Evolutionary conservation across 2,888 invertebrate genomes (phyloP).

Genomic region (Atethmia centrago): DNA sequence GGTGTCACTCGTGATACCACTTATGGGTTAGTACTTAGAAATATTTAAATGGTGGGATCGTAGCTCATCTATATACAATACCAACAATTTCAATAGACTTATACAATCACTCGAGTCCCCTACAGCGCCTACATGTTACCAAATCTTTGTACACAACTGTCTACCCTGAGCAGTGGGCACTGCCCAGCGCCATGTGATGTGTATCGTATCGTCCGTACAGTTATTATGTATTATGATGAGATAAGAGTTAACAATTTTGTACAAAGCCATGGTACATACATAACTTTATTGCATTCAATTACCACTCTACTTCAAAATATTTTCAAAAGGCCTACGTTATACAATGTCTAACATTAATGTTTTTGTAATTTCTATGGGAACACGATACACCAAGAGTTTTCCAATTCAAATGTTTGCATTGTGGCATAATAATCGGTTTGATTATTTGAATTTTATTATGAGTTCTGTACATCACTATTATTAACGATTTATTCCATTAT

Average conservation of each 20-base stretch:
- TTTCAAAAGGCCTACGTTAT: slow-evolving; percentile 85
- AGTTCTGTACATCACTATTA: slow-evolving; percentile 68
- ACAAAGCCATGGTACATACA: slow-evolving; percentile 73
- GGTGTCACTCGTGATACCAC: slow-evolving; percentile 86
- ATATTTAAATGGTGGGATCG: slow-evolving; percentile 90
- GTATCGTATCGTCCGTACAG: slow-evolving; percentile 1
- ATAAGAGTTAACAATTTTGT: slow-evolving; percentile 40
- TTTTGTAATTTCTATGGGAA: slow-evolving; percentile 78
- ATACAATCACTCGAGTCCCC: slow-evolving; percentile 89
- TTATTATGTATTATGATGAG: background rate
- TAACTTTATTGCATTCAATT: slow-evolving; percentile 86
- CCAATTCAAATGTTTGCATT: slow-evolving; percentile 68
- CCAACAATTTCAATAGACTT: slow-evolving; percentile 88
- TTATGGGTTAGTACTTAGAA: slow-evolving; percentile 88
- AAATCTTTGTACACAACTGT: slow-evolving; percentile 70
- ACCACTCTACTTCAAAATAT: slow-evolving; percentile 85
- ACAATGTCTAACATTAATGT: slow-evolving; percentile 73
- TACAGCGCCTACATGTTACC: slow-evolving; percentile 78
- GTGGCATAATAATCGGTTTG: slow-evolving; percentile 65
- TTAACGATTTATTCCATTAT: slow-evolving; percentile 63
- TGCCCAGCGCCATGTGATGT: slow-evolving; percentile 29
- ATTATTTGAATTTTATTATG: slow-evolving; percentile 67
- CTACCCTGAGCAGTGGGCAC: background rate
- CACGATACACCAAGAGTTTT: slow-evolving; percentile 78
- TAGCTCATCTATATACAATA: slow-evolving; percentile 90